Conservation (phyloP, 2,113 vertebrate genomes). For the Sinocyclocheilus anshuiensis region DNA sequence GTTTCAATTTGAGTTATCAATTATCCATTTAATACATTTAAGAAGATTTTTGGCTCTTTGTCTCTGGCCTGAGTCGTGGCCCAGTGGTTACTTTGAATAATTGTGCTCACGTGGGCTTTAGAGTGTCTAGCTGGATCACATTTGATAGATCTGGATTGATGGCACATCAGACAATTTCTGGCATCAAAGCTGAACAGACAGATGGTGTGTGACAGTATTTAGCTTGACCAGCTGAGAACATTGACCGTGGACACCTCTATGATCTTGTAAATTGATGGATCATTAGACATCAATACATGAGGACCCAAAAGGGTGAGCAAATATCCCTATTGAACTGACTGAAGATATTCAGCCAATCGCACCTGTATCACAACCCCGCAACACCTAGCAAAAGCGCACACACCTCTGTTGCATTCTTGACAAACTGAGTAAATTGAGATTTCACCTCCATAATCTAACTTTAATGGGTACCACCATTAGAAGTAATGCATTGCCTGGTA, state of each 20-base stretch:
- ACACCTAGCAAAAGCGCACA: background rate
- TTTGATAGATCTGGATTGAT: conserved; percentile 18
- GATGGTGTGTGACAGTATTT: conserved; percentile 18
- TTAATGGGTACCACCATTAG: conserved; percentile 58
- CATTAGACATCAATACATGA: background rate
- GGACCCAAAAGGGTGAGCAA: background rate
- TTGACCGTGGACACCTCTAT: background rate
- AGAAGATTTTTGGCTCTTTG: background rate
- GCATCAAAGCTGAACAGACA: conserved; percentile 15
- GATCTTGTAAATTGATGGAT: background rate
- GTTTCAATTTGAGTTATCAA: background rate
- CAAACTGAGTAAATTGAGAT: conserved; percentile 34
- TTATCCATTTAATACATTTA: background rate
- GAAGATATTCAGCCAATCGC: background rate
- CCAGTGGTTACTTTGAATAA: background rate
- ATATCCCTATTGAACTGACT: background rate
- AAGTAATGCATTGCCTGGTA: conserved; percentile 43
- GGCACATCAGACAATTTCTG: conserved; percentile 2
- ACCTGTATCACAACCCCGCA: background rate
- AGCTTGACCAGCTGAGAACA: conserved; percentile 2
- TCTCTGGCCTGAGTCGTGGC: background rate
- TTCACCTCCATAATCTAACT: conserved; percentile 58
- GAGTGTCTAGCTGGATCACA: background rate
- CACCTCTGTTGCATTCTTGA: background rate
- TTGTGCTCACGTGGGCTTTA: background rate